These are phyloP conservation scores for Xanthia togata DNA, from an alignment of 2,888 invertebrate genomes.

Conservation along the genomic window DNA sequence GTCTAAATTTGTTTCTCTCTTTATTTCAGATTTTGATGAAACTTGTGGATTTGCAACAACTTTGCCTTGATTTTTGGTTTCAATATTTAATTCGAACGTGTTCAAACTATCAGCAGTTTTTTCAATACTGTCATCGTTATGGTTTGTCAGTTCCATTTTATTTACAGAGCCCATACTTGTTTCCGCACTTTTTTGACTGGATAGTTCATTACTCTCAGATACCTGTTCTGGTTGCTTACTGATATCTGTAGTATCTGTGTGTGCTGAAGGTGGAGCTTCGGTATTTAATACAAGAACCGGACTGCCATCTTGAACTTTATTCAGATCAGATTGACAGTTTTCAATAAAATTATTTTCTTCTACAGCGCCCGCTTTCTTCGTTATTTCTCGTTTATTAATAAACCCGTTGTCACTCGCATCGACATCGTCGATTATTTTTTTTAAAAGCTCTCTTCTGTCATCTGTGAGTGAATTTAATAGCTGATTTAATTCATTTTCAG, in stretches of 20 bases:
- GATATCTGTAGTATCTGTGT: slow-evolving; percentile 70
- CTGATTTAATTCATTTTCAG: slow-evolving; percentile 82
- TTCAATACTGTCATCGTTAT: slow-evolving; percentile 60
- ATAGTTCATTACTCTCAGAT: slow-evolving; percentile 69
- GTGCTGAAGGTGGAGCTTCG: slow-evolving; percentile 68
- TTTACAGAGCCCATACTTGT: slow-evolving; percentile 66
- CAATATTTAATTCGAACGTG: slow-evolving; percentile 57
- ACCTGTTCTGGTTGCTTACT: slow-evolving; percentile 71
- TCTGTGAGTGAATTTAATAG: slow-evolving; percentile 82
- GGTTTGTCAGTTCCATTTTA: slow-evolving; percentile 69
- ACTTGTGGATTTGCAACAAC: slow-evolving; percentile 66
- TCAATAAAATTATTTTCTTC: slow-evolving; percentile 83
- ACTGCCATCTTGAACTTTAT: slow-evolving; percentile 77
- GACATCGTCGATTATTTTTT: slow-evolving; percentile 81
- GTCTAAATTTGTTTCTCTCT: slow-evolving; percentile 79
- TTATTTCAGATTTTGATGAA: slow-evolving; percentile 77
- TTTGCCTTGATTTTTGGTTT: slow-evolving; percentile 68
- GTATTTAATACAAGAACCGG: slow-evolving; percentile 71
- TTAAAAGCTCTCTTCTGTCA: slow-evolving; percentile 83
- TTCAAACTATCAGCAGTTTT: slow-evolving; percentile 67
- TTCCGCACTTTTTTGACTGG: slow-evolving; percentile 72
- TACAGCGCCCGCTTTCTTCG: slow-evolving; percentile 84
- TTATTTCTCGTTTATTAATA: slow-evolving; percentile 85
- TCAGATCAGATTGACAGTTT: slow-evolving; percentile 78
- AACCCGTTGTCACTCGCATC: slow-evolving; percentile 65